Base-by-base conservation (phyloP, 2,888 invertebrate species). In the Octonoba sinensis region DNA sequence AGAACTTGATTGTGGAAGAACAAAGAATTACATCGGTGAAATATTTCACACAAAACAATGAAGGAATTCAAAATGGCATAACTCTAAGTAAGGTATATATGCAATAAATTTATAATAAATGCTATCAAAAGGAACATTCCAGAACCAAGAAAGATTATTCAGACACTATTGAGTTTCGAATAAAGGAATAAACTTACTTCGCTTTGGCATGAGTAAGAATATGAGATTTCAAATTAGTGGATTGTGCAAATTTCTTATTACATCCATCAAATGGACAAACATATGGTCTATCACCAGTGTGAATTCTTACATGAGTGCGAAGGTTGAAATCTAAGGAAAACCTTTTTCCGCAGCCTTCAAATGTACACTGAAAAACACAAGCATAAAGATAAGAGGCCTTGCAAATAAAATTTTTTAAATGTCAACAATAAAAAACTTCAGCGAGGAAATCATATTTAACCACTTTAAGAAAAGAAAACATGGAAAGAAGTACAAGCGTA, bases 221-320 rank as follows among this genome's bases (percentile, higher is more conserved):
- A 89, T 99, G 98, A 84, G 97, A 97, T 90, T 99, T 99, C 84
- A 99, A 91, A 89, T 99, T 99, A 86, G 98, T 99, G 83, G 96
- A 96, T 90, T 99, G 98, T 69, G 98, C 98, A 90, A 99, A 99
- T 88, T 97, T 97, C 91, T 98, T 98, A 90, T 96, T 97, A 90
- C 98, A 99, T 44, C 96, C 96, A 90, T 98, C 97, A 89, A 98
- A 98, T 1, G 98, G 98, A 90, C 98, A 99, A 8, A 98, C 98
- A 88, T 98, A 99, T 0, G 98, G 98, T 71, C 97, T 92, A 89
- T 99, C 98, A 22, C 98, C 96, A 0, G 98, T 98, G 90, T 99
- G 98, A 87, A 99, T 98, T 85, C 98, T 92, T 1, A 99, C 98
- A 89, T 99, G 98, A n/a, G 98, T 99, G 88, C 98, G 92, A 86